Conservation (phyloP, 2,113 vertebrate species). For the Mixornis gularis region DNA sequence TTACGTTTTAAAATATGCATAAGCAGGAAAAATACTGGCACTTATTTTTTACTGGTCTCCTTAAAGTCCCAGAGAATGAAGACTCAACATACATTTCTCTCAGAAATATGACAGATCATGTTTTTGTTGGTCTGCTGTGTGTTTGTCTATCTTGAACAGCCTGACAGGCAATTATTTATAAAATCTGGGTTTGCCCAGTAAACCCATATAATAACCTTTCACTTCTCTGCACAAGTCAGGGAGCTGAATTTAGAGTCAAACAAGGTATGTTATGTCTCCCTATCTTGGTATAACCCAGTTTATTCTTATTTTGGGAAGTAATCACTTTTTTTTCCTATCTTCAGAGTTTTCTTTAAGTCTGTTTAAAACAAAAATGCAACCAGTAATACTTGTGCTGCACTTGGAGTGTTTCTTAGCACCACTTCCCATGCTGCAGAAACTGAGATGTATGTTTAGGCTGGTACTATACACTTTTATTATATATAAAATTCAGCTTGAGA, state of each 20-base stretch:
- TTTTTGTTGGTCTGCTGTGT: slow-evolving; percentile 80
- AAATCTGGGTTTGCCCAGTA: slow-evolving; percentile 77
- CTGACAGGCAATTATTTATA: slow-evolving; percentile 86
- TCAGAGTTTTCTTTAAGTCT: neutral
- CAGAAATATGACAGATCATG: slow-evolving; percentile 76
- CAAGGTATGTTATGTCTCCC: slow-evolving; percentile 68
- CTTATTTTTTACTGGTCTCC: slow-evolving; percentile 71
- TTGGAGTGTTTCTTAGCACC: neutral
- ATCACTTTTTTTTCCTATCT: slow-evolving; percentile 18
- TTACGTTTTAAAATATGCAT: slow-evolving; percentile 69
- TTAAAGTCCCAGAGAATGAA: slow-evolving; percentile 74
- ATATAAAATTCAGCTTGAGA: neutral
- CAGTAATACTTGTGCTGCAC: neutral
- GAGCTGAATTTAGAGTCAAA: slow-evolving; percentile 69
- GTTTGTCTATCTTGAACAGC: slow-evolving; percentile 80
- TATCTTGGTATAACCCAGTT: slow-evolving; percentile 36
- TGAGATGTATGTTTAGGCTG: neutral
- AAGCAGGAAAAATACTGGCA: slow-evolving; percentile 65
- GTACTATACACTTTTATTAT: neutral
- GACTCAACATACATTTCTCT: slow-evolving; percentile 77
- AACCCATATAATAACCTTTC: slow-evolving; percentile 77
- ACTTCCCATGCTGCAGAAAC: neutral
- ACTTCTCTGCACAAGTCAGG: slow-evolving; percentile 66
- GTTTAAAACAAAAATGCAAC: neutral
- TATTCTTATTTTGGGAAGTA: slow-evolving; percentile 59